Conservation (phyloP, 2,888 invertebrate species). For the Drosophila eohydei region DNA sequence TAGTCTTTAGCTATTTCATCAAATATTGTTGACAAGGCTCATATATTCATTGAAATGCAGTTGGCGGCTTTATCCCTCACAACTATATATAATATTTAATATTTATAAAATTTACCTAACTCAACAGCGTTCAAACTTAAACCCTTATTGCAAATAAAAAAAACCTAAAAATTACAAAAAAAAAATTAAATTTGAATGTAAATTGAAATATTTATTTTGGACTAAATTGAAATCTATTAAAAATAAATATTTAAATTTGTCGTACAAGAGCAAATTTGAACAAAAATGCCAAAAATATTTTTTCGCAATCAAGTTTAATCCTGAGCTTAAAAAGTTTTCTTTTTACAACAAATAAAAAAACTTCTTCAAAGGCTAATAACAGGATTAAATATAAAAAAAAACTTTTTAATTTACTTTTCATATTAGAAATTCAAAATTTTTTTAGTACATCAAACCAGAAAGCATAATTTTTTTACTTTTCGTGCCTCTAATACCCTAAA, state of each 20-base stretch:
- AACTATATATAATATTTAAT: no score
- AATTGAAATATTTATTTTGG: neutral
- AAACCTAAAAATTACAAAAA: neutral
- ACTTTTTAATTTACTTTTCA: slow-evolving; percentile 9
- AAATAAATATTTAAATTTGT: no score
- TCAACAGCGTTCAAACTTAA: neutral
- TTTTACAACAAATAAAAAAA: neutral
- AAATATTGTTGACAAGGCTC: no score
- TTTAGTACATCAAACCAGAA: neutral
- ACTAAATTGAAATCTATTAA: no score
- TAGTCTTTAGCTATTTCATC: no score
- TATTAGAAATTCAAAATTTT: neutral
- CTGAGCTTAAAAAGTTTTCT: neutral
- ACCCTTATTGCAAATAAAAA: neutral
- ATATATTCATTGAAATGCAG: no score
- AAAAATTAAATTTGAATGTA: neutral
- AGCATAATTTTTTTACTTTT: neutral
- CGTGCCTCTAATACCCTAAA: neutral
- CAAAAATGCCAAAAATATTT: neutral
- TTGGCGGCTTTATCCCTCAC: no score
- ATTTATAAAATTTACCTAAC: neutral
- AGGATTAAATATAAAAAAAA: slow-evolving; percentile 3
- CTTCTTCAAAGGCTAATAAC: neutral
- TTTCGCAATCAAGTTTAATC: slow-evolving; percentile 9
- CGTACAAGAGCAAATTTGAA: no score